phyloP scores from a whole-genome alignment of 2,113 vertebrate species.

The Microtus pennsylvanicus region DNA sequence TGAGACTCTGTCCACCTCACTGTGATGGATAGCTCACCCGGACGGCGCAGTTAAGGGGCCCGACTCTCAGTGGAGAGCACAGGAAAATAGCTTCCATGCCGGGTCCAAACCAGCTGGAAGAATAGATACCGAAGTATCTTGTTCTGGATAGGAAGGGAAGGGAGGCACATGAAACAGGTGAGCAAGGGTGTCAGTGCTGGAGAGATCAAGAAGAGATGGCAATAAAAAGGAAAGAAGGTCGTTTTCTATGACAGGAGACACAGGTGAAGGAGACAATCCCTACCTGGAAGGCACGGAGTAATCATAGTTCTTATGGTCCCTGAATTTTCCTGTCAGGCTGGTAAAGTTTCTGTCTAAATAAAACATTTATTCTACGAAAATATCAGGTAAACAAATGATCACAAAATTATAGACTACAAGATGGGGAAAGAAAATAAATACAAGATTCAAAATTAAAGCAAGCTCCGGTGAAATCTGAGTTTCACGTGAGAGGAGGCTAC shows the following conservation, averaged over 20 bases:
- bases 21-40: accelerated
- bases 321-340: not conserved
- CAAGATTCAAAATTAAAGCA: not conserved
- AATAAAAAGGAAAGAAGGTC: not conserved
- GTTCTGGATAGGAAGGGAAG: not conserved
- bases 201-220: not conserved
- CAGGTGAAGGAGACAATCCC: not conserved
- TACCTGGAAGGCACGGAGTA: no score
- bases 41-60: not conserved
- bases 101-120: not conserved
- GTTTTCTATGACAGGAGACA: not conserved
- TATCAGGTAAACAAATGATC: no score
- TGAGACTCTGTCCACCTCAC: not conserved
- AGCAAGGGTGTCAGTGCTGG: not conserved
- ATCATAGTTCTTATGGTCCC: not conserved
- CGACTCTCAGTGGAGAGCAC: not conserved
- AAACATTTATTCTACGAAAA: no score
- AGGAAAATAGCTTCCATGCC: not conserved
- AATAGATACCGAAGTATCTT: not conserved
- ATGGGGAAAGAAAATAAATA: not conserved
- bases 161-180: not conserved
- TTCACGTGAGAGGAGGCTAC: not conserved
- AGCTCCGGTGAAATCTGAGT: not conserved
- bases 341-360: not conserved
- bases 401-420: not conserved